A percentile compares a stretch with the other conserved stretches of the same genome.
Evolutionary conservation across 2,888 invertebrate genomes (phyloP).

Genomic region (Nesidiocoris tenuis): DNA sequence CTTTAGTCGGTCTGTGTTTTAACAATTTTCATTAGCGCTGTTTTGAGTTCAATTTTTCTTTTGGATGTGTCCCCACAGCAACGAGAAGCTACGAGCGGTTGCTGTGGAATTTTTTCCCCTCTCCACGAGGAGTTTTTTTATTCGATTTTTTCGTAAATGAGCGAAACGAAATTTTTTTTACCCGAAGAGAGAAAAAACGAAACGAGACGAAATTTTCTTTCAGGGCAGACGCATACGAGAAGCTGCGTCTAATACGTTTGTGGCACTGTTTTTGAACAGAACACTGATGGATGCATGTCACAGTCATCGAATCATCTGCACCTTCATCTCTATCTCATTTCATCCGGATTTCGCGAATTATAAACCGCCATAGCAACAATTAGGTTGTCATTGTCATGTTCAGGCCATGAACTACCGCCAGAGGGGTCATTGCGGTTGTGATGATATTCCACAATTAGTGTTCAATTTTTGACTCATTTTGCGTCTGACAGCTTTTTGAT

Average conservation of each 20-base stretch:
- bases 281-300: conserved; percentile 34
- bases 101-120: not conserved
- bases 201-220: conserved; percentile 43
- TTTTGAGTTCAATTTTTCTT: conserved; percentile 14
- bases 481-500: no score
- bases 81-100: not conserved
- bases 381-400: no score
- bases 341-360: no score
- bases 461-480: no score
- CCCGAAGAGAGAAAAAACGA: conserved; percentile 20
- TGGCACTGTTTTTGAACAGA: conserved; percentile 23
- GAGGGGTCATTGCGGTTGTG: no score
- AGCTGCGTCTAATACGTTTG: conserved; percentile 34
- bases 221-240: conserved; percentile 40
- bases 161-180: not conserved
- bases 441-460: no score
- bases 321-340: not conserved
- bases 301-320: conserved; percentile 30
- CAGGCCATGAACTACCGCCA: no score
- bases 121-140: conserved; percentile 14
- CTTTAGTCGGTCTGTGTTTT: conserved; percentile 43
- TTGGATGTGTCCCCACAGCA: not conserved
- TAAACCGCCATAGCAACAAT: no score
- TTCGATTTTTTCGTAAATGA: conserved; percentile 5
- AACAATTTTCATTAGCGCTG: conserved; percentile 20